Percentiles rank a stretch among this genome's conserved stretches.
phyloP scores from a whole-genome alignment of 1,140 invertebrate genomes.

The Pseudomyrmex concolor region DNA sequence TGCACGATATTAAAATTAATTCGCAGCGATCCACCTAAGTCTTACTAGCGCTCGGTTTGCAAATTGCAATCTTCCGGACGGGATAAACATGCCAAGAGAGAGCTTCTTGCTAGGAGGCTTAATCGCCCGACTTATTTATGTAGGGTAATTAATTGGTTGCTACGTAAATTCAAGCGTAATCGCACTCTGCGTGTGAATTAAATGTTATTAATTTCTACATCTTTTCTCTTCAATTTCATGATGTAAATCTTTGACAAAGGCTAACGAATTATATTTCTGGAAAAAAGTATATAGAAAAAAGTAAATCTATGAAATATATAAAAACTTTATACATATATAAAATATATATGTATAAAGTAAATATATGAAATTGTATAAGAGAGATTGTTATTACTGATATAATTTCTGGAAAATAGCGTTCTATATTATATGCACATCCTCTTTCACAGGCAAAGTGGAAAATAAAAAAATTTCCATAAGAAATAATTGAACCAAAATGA shows the following conservation, averaged over 20 bases:
- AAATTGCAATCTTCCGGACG: conserved; percentile 70
- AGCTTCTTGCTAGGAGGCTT: conserved; percentile 61
- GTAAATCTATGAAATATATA: not conserved
- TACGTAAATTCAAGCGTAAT: conserved; percentile 31
- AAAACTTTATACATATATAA: too few species aligned
- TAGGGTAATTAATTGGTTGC: conserved; percentile 64
- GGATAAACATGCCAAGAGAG: conserved; percentile 67
- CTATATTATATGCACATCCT: not conserved
- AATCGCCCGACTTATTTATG: conserved; percentile 71
- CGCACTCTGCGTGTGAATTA: not conserved
- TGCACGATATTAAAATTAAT: conserved; percentile 62
- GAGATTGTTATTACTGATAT: not conserved
- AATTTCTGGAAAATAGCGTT: not conserved
- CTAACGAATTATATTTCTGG: too few species aligned
- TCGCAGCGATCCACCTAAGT: conserved; percentile 64
- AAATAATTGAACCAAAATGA: conserved; percentile 12
- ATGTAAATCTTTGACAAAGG: conserved; percentile 7
- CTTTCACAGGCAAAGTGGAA: not conserved
- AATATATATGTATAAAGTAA: not conserved
- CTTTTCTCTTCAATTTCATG: not conserved
- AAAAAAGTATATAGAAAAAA: too few species aligned
- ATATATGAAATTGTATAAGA: not conserved
- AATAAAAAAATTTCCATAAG: not conserved
- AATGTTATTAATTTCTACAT: not conserved
- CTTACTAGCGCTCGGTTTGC: conserved; percentile 61